Conservation (phyloP, 2,888 invertebrate genomes). For the Megalurothrips usitatus region DNA sequence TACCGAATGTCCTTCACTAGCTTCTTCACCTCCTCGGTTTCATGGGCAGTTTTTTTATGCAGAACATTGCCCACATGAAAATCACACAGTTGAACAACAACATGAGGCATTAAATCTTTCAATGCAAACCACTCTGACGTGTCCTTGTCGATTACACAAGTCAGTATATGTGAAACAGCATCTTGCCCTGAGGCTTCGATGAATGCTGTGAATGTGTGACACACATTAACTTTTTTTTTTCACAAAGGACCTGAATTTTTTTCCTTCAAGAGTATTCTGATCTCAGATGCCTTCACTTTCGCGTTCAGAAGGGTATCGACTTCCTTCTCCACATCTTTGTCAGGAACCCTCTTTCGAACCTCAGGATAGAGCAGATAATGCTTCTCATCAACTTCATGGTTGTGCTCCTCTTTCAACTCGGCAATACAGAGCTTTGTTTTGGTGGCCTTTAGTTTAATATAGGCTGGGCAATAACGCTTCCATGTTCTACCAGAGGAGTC, state of each 20-base stretch:
- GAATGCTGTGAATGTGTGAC: too few relatives aligned
- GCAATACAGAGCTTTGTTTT: neutral
- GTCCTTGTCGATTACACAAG: too few relatives aligned
- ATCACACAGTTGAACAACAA: too few relatives aligned
- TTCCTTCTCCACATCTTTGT: neutral
- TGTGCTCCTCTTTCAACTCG: neutral
- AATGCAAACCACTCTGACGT: too few relatives aligned
- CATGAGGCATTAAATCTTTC: too few relatives aligned
- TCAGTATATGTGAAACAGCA: too few relatives aligned
- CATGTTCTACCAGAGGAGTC: neutral
- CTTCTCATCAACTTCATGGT: neutral
- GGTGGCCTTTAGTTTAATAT: neutral
- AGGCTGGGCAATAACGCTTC: neutral
- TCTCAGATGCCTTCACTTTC: neutral
- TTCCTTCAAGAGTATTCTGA: neutral
- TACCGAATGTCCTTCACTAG: too few relatives aligned
- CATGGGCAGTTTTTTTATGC: too few relatives aligned
- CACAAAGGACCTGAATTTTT: neutral
- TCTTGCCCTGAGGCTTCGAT: too few relatives aligned
- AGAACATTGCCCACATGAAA: too few relatives aligned
- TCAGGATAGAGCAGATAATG: neutral
- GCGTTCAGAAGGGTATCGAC: neutral
- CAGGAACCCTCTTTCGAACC: neutral
- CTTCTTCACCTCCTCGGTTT: too few relatives aligned
- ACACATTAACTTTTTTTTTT: too few relatives aligned